phyloP scores from a whole-genome alignment of 2,113 vertebrate species.

The Sclerurus mexicanus region DNA sequence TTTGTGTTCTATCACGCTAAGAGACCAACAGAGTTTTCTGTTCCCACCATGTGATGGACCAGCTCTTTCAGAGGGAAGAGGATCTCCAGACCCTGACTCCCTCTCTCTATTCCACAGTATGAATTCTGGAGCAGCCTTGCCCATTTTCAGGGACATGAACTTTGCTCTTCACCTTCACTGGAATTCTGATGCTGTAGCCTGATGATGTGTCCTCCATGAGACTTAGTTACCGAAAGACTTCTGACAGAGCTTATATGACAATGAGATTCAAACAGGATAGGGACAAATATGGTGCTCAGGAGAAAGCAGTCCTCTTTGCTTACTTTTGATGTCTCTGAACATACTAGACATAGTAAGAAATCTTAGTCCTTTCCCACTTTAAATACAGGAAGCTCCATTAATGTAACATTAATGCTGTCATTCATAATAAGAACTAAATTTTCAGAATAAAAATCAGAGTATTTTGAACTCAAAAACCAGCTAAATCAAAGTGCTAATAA shows the following conservation, averaged over 20 bases:
- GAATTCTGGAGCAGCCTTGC: neutral
- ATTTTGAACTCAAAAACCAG: neutral
- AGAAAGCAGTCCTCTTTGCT: neutral
- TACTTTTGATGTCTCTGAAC: neutral
- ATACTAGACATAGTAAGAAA: neutral
- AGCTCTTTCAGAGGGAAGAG: neutral
- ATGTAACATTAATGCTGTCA: neutral
- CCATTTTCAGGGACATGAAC: neutral
- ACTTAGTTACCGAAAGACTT: neutral
- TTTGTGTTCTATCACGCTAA: neutral
- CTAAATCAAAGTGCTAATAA: neutral
- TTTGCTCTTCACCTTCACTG: neutral
- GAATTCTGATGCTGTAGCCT: neutral
- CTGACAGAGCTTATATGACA: neutral
- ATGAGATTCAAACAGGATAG: neutral
- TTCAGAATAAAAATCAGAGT: neutral
- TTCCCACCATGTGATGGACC: neutral
- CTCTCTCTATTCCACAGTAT: too few relatives aligned
- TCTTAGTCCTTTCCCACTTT: neutral
- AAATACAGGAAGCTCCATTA: neutral
- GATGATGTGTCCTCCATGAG: neutral
- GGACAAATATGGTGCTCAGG: neutral
- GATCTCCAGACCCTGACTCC: neutral
- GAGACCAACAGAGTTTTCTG: neutral
- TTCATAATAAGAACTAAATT: neutral